Evolutionary conservation across 2,797 vertebrate genomes (phyloP).

Genomic region (Melanotaenia trifasciata): DNA sequence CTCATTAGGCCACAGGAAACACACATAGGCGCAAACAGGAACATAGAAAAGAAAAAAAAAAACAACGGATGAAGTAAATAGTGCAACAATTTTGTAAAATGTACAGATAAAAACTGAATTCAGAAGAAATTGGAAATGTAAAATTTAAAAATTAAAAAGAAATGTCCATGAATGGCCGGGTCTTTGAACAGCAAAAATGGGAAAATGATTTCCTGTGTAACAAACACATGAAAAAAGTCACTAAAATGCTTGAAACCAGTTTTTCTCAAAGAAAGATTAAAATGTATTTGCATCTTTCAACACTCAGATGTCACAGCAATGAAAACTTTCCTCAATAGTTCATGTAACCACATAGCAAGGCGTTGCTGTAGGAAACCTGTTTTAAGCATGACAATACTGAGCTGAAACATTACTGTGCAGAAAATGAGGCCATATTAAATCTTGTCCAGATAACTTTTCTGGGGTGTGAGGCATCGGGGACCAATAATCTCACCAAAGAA

Average conservation of each 20-base stretch:
- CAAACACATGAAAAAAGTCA: not conserved
- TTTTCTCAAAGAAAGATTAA: not conserved
- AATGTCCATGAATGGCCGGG: not conserved
- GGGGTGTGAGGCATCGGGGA: not conserved
- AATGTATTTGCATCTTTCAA: not conserved
- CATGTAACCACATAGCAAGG: not conserved
- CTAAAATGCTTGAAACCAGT: not conserved
- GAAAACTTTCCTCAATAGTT: not conserved
- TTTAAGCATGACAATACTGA: not conserved
- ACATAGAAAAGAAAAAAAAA: conserved; percentile 19
- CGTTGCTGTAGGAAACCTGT: not conserved
- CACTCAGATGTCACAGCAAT: not conserved
- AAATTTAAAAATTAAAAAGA: not conserved
- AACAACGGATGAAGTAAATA: conserved; percentile 13
- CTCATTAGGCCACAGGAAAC: conserved; percentile 21
- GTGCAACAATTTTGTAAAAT: not conserved
- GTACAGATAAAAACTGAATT: too few relatives aligned
- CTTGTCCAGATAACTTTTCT: not conserved
- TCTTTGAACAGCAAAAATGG: not conserved
- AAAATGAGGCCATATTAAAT: not conserved
- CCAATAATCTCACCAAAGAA: not conserved
- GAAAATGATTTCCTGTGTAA: not conserved
- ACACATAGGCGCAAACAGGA: conserved; percentile 6
- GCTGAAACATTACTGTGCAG: not conserved
- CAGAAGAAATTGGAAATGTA: too few relatives aligned